Evolutionary conservation across 2,797 vertebrate species (phyloP).

Genomic region (Nannoperca obscura): DNA sequence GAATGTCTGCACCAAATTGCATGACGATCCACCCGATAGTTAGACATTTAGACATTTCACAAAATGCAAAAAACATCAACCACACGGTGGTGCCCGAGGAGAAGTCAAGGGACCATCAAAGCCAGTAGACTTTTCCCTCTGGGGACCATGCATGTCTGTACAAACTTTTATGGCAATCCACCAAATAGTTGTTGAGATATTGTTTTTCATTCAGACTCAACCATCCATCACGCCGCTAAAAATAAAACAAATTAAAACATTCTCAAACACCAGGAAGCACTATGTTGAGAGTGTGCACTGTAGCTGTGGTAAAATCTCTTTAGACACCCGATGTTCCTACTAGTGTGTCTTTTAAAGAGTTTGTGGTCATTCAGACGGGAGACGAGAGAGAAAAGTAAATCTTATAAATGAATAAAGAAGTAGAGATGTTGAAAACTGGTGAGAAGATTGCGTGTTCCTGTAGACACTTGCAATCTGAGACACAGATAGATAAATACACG

Average conservation of each 20-base stretch:
- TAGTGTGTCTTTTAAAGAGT: neutral
- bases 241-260: slow-evolving; percentile 14
- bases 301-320: neutral
- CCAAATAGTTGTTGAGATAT: neutral
- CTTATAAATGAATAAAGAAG: slow-evolving; percentile 18
- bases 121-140: neutral
- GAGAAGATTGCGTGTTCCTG: slow-evolving; percentile 57
- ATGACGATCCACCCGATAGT: neutral
- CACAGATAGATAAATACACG: slow-evolving; percentile 72
- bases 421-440: slow-evolving; percentile 17
- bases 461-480: slow-evolving; percentile 67
- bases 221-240: neutral
- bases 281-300: neutral
- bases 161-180: neutral
- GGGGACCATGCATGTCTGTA: neutral
- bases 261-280: neutral
- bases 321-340: neutral
- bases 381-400: slow-evolving; percentile 2
- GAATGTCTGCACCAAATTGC: neutral
- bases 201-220: slow-evolving; percentile 5
- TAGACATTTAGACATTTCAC: neutral
- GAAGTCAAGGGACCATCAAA: neutral
- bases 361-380: neutral
- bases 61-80: neutral
- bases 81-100: too few relatives aligned